These are phyloP conservation scores for Bombus pascuorum DNA, from an alignment of 1,140 invertebrate species.

Conservation along the genomic window DNA sequence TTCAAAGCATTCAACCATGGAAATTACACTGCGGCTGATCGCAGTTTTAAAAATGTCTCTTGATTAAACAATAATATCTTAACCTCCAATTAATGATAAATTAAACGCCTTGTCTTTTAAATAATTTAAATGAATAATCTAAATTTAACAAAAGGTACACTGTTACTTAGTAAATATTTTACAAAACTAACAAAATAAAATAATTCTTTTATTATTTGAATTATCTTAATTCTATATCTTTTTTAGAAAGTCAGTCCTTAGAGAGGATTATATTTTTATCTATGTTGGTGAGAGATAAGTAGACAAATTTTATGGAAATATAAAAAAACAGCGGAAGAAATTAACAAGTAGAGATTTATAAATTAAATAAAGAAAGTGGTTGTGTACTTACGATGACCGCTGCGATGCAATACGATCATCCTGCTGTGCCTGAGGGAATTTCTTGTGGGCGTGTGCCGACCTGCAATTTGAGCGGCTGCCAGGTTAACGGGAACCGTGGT, in stretches of 20 bases:
- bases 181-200: neutral
- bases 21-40: neutral
- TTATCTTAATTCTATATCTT: neutral
- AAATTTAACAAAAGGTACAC: neutral
- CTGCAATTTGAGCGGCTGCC: conserved; percentile 84
- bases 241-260: neutral
- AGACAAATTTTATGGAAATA: neutral
- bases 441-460: conserved; percentile 87
- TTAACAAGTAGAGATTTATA: conserved; percentile 11
- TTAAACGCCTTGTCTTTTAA: neutral
- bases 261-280: neutral
- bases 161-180: neutral
- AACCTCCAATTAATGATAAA: neutral
- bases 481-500: conserved; percentile 89
- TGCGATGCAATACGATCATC: conserved; percentile 87
- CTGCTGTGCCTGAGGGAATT: conserved; percentile 87
- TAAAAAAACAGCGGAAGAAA: neutral
- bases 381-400: conserved; percentile 81
- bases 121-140: neutral
- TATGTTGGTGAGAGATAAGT: neutral
- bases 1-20: neutral
- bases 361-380: conserved; percentile 22
- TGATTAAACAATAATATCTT: neutral
- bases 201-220: neutral
- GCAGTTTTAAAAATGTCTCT: neutral